Evolutionary conservation across 2,888 invertebrate genomes (phyloP), one percentile per base, ranked within the genome.

Genomic region (Dryadula phaetusa): DNA sequence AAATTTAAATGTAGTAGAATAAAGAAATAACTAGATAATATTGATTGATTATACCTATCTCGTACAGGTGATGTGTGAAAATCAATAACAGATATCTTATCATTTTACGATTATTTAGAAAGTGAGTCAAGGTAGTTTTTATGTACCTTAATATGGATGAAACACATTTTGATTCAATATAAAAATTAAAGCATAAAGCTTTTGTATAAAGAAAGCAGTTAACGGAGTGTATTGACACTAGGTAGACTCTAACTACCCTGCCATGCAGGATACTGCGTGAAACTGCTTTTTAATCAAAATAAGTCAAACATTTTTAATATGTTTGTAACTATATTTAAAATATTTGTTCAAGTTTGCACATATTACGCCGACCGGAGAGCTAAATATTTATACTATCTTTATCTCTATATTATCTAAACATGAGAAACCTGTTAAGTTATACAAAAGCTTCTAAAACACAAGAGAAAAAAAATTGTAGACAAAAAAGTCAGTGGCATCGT

Each of bases 61-160:
- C 10, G 37, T 40, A 22, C n/a, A 22, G 37, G 22, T 40, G 56
- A 56, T 20, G 34, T 40, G 25, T 62, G 37, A 62, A 53, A 53
- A 37, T 25, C 28, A 14, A 52, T 32, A 52, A 28, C 52, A 16
- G 52, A 58, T 66, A 69, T 63, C 69, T 66, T 40, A 69, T 69
- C 66, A 42, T 20, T 52, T 42, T 52, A 62, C 52, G 22, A 54
- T 62, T 58, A 62, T 69, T 62, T 66, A 44, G 52, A 56, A 68
- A 52, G 52, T 69, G 62, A 69, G 69, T 63, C 66, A 69, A 66
- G 69, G 66, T 53, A 12, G 42, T 60, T 46, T 10, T 34, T 22
- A 47, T 14, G 12, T 16, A 64, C 18, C 16, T 62, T 12, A 18
- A 32, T 18, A 46, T 54, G 40, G 62, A 47, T 49, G 14, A 47